Conservation (phyloP, 2,113 vertebrate species). For the Emydocephalus ijimae region DNA sequence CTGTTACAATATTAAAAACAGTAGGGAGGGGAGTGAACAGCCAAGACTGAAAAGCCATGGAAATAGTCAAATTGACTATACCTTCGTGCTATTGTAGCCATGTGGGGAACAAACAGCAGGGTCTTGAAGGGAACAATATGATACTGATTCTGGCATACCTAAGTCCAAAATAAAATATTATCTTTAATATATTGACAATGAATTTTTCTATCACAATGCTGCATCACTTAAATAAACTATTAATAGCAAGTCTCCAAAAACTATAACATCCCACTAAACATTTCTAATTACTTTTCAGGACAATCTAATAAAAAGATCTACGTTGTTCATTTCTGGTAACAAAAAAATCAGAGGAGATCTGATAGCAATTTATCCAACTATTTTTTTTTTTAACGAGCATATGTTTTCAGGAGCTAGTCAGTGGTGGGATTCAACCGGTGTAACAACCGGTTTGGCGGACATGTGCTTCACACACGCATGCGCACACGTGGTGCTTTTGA, state of each 20-base stretch:
- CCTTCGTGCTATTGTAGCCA: conserved; percentile 92
- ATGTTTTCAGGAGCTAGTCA: not conserved
- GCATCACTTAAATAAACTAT: not conserved
- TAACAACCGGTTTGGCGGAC: too few species aligned
- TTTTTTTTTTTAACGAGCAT: not conserved
- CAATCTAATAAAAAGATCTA: not conserved
- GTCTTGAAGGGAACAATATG: conserved; percentile 90
- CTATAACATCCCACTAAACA: not conserved
- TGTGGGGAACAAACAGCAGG: conserved; percentile 72
- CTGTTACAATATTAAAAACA: not conserved
- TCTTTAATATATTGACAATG: not conserved
- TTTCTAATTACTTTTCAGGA: not conserved
- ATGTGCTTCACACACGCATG: too few species aligned
- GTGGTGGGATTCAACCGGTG: too few species aligned
- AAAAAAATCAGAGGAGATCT: not conserved
- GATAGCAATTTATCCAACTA: not conserved
- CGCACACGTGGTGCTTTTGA: too few species aligned
- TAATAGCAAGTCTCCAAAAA: not conserved
- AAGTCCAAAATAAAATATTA: conserved; percentile 33
- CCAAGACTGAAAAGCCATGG: not conserved
- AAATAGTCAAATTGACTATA: conserved; percentile 43
- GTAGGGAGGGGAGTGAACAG: not conserved
- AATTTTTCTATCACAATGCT: not conserved
- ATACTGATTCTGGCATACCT: conserved; percentile 84
- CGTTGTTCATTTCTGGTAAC: not conserved